Evolutionary conservation across 2,113 vertebrate genomes (phyloP), one percentile per base, ranked within the genome.

Genomic region (Coptodon rendalli): DNA sequence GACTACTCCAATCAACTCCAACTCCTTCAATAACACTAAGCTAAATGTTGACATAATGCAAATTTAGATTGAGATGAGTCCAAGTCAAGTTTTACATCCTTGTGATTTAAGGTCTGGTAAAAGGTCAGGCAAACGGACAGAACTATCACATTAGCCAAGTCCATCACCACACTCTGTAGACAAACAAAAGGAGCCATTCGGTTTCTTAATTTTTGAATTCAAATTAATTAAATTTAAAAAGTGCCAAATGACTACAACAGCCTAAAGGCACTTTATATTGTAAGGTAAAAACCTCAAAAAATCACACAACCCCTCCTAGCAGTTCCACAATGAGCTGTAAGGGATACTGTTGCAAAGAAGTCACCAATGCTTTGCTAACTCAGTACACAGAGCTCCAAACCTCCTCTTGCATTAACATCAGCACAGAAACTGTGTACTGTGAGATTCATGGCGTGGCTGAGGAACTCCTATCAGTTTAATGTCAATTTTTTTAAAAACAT

Each of bases 401-500:
- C 29, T 63, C 9, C 29, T 34, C 57, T 61, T 29, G 29, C 29
- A 34, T 63, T 63, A 63, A 63, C 29, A 63, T 34, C 59, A 19
- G 59, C 59, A 63, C 29, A 63, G 16, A 63, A 63, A 36, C 16
- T 73, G 40, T 73, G 22, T 16, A 45, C 68, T 17, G 22, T 45
- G 22, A 48, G 68, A 27, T 73, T 29, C 14, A 2, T 73, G 68
- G 14, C 40, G 48, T 73, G 40, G 68, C 68, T 45, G 9, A 73
- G 68, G 22, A 73, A 27, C 40, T 17, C 40, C 68, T 73, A 43
- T 27, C 13, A 10, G 38, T 73, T 7, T 9, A 24, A 6, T 73
- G 36, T 24, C 2, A 63, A 12, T 66, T 56, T 24, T 22, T 22
- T 9, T 2, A 0, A 0, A 10, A n/a, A 53, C 10, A 2, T 11